These are phyloP conservation scores for Sitobion miscanthi DNA, from an alignment of 1,140 invertebrate species.

Conservation along the genomic window DNA sequence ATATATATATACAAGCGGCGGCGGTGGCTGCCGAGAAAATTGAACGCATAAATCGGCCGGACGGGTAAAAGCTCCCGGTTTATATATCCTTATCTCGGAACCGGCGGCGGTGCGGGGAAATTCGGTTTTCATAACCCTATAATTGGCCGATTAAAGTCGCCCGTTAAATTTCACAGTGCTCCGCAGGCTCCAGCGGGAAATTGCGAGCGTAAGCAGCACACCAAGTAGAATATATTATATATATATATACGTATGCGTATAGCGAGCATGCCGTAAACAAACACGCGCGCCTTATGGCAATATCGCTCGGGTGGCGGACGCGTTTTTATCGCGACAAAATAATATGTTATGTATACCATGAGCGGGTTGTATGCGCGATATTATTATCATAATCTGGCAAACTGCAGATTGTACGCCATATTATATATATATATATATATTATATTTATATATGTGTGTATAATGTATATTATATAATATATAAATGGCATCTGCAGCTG, in stretches of 20 bases:
- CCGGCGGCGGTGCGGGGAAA: background rate
- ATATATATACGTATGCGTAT: too few species aligned
- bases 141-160: conserved; percentile 42
- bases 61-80: conserved; percentile 25
- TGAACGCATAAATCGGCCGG: conserved; percentile 36
- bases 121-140: conserved; percentile 43
- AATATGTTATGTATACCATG: background rate
- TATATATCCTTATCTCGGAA: conserved; percentile 26
- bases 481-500: background rate
- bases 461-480: background rate
- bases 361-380: background rate
- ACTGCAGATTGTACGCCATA: background rate
- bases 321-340: conserved; percentile 11
- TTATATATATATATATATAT: background rate
- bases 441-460: background rate
- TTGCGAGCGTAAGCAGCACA: conserved; percentile 8
- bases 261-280: background rate
- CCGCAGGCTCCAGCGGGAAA: background rate
- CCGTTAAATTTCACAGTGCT: conserved; percentile 31
- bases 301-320: background rate
- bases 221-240: background rate
- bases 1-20: background rate
- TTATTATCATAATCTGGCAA: conserved; percentile 9
- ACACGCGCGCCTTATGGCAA: background rate
- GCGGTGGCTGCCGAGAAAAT: conserved; percentile 21